These are phyloP conservation scores for Lethrus apterus DNA, from an alignment of 1,140 invertebrate genomes.

Conservation along the genomic window DNA sequence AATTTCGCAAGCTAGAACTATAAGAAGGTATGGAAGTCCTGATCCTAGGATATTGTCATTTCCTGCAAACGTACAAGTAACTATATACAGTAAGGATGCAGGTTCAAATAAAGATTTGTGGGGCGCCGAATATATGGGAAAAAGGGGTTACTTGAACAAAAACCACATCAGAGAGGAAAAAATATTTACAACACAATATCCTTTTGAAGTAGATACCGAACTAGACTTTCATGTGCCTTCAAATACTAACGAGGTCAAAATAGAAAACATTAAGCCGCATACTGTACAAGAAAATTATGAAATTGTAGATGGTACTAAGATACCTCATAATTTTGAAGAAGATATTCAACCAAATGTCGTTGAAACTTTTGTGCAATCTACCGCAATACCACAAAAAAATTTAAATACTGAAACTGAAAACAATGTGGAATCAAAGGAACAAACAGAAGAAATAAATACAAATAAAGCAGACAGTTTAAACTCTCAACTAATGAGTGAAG, in stretches of 20 bases:
- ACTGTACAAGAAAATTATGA: conserved; percentile 38
- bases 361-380: background rate
- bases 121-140: conserved; percentile 64
- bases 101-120: conserved; percentile 58
- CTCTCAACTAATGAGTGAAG: background rate
- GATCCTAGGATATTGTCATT: conserved; percentile 58
- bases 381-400: background rate
- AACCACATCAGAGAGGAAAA: conserved; percentile 44
- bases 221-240: conserved; percentile 23
- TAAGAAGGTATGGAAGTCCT: conserved; percentile 49
- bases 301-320: conserved; percentile 43
- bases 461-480: background rate
- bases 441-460: conserved; percentile 1
- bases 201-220: conserved; percentile 45
- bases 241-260: background rate
- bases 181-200: conserved; percentile 40
- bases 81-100: conserved; percentile 64
- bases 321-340: too few relatives aligned
- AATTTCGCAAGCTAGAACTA: conserved; percentile 56
- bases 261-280: conserved; percentile 23
- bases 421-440: background rate
- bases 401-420: background rate
- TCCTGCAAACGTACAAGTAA: conserved; percentile 51
- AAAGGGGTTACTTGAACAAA: conserved; percentile 59
- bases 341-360: too few relatives aligned